Base-by-base conservation (phyloP, 1,140 invertebrate genomes). In the Diprion similis region DNA sequence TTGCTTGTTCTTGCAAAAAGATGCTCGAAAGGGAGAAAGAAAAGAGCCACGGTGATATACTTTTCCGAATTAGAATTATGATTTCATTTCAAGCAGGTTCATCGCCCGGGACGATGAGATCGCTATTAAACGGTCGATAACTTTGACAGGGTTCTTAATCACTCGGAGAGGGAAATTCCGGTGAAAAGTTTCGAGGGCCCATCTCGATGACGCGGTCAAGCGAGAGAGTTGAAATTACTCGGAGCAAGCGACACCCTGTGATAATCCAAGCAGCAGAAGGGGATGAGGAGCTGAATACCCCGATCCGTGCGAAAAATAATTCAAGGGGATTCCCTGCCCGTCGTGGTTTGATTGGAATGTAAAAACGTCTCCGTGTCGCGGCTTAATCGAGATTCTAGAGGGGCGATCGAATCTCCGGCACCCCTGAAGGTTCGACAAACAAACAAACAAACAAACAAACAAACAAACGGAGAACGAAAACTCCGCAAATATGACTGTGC, bases 241-340 rank as follows among this genome's bases (percentile, higher is more conserved):
- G 51, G 51, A 15, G 51, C 24, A 17, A 17, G 51, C n/a, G n/a
- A 59, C n/a, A 15, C 51, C 51, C n/a, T 59, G 51, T 59, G 51
- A 59, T 59, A 59, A 59, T 59, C 51, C n/a, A 13, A 59, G 11
- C 51, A 9, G 51, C 11, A 59, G 3, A 6, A 17, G 51, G 51
- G 51, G 51, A 59, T 11, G 51, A 9, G 7, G n/a, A 59, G 11
- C 51, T 13, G 51, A 17, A 59, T 17, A 17, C 51, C n/a, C 11
- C n/a, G 51, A 15, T 59, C 51, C 51, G 51, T 59, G 51, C 11
- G 51, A 59, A 59, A 59, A 59, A 59, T 59, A 59, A 59, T 59
- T 59, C 51, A 17, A 59, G 51, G n/a, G 11, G n/a, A 59, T 59
- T 17, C 51, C 51, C 9, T 8, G 51, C 8, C 11, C 6, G 51